Evolutionary conservation across 2,797 vertebrate genomes (phyloP).

Genomic region (Alca torda): DNA sequence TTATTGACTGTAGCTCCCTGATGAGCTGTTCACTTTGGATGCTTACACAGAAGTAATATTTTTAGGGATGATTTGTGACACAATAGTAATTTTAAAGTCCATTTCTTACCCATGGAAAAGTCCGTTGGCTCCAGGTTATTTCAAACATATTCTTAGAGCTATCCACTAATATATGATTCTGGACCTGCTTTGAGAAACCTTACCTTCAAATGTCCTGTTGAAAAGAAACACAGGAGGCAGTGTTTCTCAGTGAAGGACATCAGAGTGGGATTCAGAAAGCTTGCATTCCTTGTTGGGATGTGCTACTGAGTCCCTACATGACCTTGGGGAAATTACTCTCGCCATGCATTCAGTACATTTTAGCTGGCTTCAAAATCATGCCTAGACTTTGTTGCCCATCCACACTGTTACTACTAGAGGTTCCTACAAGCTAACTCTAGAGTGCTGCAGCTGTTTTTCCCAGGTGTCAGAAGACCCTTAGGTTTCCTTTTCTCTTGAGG

Average conservation of each 20-base stretch:
- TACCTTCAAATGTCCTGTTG: neutral
- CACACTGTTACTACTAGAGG: neutral
- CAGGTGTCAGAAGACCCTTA: neutral
- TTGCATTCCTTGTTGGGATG: fast-evolving
- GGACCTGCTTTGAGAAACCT: neutral
- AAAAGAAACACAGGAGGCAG: neutral
- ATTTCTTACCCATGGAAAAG: neutral
- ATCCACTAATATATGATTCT: neutral
- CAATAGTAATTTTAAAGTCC: neutral
- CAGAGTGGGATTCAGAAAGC: neutral
- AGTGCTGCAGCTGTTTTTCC: neutral
- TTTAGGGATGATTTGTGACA: neutral
- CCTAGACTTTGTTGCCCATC: neutral
- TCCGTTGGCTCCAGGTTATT: neutral
- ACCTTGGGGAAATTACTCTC: neutral
- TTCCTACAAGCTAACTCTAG: neutral
- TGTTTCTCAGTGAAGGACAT: neutral
- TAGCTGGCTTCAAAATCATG: neutral
- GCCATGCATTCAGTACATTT: neutral
- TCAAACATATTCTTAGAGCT: neutral
- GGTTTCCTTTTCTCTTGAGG: neutral
- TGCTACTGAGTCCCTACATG: neutral
- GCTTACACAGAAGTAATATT: neutral
- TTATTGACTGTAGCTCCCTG: neutral
- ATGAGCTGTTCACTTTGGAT: neutral